Evolutionary conservation across 2,797 vertebrate genomes (phyloP).

Genomic region (Chelmon rostratus): DNA sequence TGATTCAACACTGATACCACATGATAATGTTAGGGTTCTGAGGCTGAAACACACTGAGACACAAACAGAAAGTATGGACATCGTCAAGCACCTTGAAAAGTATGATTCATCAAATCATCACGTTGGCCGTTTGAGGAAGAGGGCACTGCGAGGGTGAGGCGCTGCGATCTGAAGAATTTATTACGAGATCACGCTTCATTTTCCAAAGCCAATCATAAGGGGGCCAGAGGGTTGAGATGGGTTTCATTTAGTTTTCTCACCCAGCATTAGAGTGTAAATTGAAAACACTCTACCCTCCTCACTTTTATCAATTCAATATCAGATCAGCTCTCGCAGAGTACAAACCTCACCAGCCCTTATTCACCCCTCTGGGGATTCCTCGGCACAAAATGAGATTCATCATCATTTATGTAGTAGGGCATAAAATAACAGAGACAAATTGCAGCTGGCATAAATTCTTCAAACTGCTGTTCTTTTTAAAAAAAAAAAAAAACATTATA

Average conservation of each 20-base stretch:
- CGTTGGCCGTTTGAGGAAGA: constrained; percentile 77
- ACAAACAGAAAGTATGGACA: constrained; percentile 79
- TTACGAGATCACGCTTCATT: constrained; percentile 68
- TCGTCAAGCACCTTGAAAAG: constrained; percentile 82
- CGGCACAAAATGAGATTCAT: constrained; percentile 85
- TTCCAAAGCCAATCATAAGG: constrained; percentile 74
- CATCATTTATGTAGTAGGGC: constrained; percentile 82
- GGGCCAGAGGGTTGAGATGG: constrained; percentile 71
- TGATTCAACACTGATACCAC: constrained; percentile 85
- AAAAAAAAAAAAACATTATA: constrained; percentile 47
- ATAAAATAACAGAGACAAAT: constrained; percentile 79
- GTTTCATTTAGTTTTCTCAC: constrained; percentile 78
- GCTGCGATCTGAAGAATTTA: constrained; percentile 64
- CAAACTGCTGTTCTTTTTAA: constrained; percentile 72
- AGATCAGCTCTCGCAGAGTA: constrained; percentile 67
- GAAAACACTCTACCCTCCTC: constrained; percentile 70
- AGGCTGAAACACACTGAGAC: constrained; percentile 81
- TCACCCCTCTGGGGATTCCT: constrained; percentile 71
- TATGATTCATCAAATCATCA: constrained; percentile 87
- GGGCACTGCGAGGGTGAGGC: constrained; percentile 68
- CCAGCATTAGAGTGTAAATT: constrained; percentile 73
- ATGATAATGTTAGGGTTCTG: constrained; percentile 79
- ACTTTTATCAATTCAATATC: constrained; percentile 72
- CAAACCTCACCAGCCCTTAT: constrained; percentile 72
- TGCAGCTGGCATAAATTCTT: constrained; percentile 79